Percentiles rank a stretch among this genome's conserved stretches.
phyloP scores from a whole-genome alignment of 2,888 invertebrate genomes.

The Danaus chrysippus region DNA sequence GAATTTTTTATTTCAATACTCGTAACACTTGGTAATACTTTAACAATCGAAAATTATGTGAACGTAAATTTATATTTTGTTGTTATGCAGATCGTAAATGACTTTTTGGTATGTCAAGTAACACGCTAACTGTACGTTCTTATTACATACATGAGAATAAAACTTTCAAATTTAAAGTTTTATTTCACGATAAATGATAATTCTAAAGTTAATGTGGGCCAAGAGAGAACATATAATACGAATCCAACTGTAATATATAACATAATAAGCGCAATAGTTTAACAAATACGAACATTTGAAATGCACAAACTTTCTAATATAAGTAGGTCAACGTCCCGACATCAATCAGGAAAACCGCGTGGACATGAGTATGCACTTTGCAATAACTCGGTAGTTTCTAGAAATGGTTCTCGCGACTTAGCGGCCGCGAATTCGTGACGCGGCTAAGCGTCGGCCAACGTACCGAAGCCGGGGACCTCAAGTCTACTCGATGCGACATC shows the following conservation, averaged over 20 bases:
- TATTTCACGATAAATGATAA: no score
- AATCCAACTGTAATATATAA: conserved; percentile 3
- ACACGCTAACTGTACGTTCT: no score
- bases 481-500: conserved; percentile 37
- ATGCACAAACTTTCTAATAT: conserved; percentile 39
- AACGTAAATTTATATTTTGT: neutral
- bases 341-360: conserved; percentile 32
- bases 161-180: no score
- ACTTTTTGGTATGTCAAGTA: no score
- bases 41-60: neutral
- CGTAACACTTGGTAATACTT: neutral
- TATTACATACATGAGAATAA: no score
- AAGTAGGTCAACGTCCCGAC: conserved; percentile 43
- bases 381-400: conserved; percentile 47
- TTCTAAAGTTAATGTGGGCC: neutral
- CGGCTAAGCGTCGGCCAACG: conserved; percentile 62
- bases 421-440: conserved; percentile 57
- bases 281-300: conserved; percentile 15
- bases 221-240: neutral
- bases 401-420: conserved; percentile 54
- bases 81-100: no score
- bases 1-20: neutral
- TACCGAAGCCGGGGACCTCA: conserved; percentile 47
- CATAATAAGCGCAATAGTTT: conserved; percentile 5
- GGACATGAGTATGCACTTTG: conserved; percentile 20